Base-by-base conservation (phyloP, 2,113 vertebrate genomes). In the Ailuropoda melanoleuca region DNA sequence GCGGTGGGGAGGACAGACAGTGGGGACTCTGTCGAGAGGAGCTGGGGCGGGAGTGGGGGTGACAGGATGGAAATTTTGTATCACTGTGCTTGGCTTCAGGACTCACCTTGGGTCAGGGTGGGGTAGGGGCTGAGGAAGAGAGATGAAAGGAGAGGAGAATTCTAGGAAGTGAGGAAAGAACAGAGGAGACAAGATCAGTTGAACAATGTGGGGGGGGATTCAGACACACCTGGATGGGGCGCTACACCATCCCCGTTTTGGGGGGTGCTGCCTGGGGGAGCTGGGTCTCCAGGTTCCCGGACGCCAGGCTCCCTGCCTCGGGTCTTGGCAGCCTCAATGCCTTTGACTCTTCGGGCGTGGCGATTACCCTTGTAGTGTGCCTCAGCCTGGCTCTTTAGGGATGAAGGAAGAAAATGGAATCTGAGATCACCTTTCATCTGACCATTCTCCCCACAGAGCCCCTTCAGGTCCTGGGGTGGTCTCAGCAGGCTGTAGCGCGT, bases 311-410 rank as follows among this genome's bases (percentile, higher is more conserved):
- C 99, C 98, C 89, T 99, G 99, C 96, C 99, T 93, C 99, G 99
- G 97, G 98, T 99, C 98, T 99, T 99, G 96, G 99, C 99, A 21
- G 99, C 99, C 98, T 99, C 99, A 1, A 99, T 99, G 98, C 99
- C 99, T 98, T 99, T 99, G 77, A 99, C 99, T 98, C 99, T 98
- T 88, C 99, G 99, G 92, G 99, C 99, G 48, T 99, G 99, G 21
- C 99, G 99, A 96, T 99, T 99, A 29, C 99, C 99, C 98, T 99
- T 99, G 99, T 99, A 99, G 98, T 99, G 99, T 10, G 99, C 99
- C 98, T 99, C 99, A 55, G 99, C 99, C 98, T 99, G 99, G 98
- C 99, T 99, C 99, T 98, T 93, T 2, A 34, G 84, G 86, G 90
- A 60, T 34, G 85, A 87, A 95, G 77, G 53, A 87, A 93, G 90